Percentiles rank a stretch among this genome's conserved stretches.
Conservation (phyloP, 2,888 invertebrate genomes). For the Cephalotes varians region DNA sequence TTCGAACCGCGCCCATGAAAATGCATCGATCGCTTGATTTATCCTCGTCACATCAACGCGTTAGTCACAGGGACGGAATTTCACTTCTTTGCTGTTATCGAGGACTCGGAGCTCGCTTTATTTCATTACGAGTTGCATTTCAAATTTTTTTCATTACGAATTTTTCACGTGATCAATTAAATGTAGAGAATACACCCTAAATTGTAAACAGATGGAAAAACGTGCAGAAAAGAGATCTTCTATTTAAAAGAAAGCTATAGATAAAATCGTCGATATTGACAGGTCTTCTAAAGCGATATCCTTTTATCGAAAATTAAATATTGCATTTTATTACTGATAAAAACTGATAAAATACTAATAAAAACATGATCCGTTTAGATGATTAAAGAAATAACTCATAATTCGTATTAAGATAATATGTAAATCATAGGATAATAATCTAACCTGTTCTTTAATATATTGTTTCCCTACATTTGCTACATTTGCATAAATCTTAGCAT, state of each 20-base stretch:
- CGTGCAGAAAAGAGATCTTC: background rate
- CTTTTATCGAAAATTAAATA: no score
- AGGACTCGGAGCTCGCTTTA: background rate
- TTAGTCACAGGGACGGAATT: background rate
- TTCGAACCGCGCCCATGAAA: slow-evolving; percentile 43
- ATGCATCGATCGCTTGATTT: slow-evolving; percentile 45
- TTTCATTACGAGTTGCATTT: background rate
- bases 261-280: no score
- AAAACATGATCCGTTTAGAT: no score
- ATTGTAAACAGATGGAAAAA: background rate
- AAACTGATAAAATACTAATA: no score
- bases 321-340: no score
- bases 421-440: no score
- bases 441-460: no score
- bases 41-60: slow-evolving; percentile 18
- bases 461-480: no score
- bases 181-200: background rate
- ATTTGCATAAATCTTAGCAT: no score
- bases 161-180: slow-evolving; percentile 1
- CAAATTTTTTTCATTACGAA: background rate
- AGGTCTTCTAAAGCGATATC: no score
- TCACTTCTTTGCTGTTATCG: background rate
- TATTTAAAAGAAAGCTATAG: background rate
- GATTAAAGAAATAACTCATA: no score
- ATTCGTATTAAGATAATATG: no score